Evolutionary conservation across 2,113 vertebrate species (phyloP), one percentile per base, ranked within the genome.

Genomic region (Aspidoscelis tigris): DNA sequence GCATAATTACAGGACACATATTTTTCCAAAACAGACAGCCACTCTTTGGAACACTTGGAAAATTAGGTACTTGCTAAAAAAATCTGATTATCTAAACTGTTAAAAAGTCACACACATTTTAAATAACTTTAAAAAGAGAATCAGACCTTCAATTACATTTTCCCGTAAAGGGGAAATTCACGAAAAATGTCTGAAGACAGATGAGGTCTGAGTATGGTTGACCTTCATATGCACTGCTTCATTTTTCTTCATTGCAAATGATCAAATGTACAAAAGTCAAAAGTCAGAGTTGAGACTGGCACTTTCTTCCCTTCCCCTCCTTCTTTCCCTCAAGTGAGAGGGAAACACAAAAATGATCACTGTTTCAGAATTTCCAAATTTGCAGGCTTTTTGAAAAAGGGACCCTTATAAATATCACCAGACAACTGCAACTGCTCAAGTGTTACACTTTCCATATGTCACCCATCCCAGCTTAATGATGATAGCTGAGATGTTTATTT

Each of bases 401-500:
- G 55, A 58, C 14, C 55, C 55, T 58, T 58, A 3, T 12, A 16
- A 58, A 58, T 58, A 12, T 58, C 14, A 12, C 10, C 55, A 16
- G 18, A 61, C 58, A 61, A 16, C 47, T 50, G 47, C 14, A 18
- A 61, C 3, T 61, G 18, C 18, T 18, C 14, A 61, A 61, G 12
- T 61, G 58, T 61, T 61, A 61, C 18, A 18, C 14, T 61, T 61
- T 61, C 58, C 4, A 16, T 61, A 61, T 61, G 58, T 61, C 58
- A 14, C 58, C 58, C 18, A 14, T 61, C 58, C 18, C 58, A 61
- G 58, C 14, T 14, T 55, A 85, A 83, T 1, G 41, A 89, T 80
- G 84, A 88, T 47, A 44, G 82, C 88, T 55, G 84, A 91, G 88
- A 89, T 44, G 82, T 39, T 0, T 81, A 90, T 84, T 88, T 90